Conservation (phyloP, 2,888 invertebrate species). For the Corbicula japonica region DNA sequence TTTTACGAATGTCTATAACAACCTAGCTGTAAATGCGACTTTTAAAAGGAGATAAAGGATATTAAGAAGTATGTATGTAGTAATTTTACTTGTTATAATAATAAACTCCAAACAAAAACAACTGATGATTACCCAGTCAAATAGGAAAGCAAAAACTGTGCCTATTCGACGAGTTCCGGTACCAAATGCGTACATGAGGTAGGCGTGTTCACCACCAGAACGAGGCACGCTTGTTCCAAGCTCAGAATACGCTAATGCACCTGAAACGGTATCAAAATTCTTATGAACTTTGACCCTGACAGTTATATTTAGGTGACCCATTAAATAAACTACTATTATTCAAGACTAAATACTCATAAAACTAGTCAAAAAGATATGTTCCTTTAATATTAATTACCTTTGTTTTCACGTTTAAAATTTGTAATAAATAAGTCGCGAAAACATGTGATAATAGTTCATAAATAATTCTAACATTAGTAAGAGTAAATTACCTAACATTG, state of each 20-base stretch:
- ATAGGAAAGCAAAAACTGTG: slow-evolving; percentile 88
- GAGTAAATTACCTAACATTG: slow-evolving; percentile 74
- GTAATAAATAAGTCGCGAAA: not conserved
- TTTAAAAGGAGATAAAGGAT: not conserved
- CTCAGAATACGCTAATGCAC: slow-evolving; percentile 93
- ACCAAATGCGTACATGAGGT: slow-evolving; percentile 85
- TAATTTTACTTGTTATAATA: not conserved
- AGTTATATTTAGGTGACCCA: not conserved
- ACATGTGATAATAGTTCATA: not conserved
- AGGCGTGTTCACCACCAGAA: slow-evolving; percentile 94
- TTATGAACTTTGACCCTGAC: not conserved
- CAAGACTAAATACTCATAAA: not conserved
- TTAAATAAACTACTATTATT: not conserved
- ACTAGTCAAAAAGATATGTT: not conserved
- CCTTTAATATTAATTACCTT: not conserved
- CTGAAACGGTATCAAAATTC: slow-evolving; percentile 85
- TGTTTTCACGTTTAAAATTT: not conserved
- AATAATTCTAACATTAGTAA: slow-evolving; percentile 88
- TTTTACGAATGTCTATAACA: not conserved
- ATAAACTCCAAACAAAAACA: not conserved
- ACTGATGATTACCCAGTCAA: slow-evolving; percentile 88
- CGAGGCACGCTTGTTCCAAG: slow-evolving; percentile 92
- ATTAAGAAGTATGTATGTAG: not conserved
- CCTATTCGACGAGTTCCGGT: slow-evolving; percentile 59
- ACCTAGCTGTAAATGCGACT: not conserved